phyloP scores from a whole-genome alignment of 35 echinoderm and acorn worm species.

The Ptychodera flava region DNA sequence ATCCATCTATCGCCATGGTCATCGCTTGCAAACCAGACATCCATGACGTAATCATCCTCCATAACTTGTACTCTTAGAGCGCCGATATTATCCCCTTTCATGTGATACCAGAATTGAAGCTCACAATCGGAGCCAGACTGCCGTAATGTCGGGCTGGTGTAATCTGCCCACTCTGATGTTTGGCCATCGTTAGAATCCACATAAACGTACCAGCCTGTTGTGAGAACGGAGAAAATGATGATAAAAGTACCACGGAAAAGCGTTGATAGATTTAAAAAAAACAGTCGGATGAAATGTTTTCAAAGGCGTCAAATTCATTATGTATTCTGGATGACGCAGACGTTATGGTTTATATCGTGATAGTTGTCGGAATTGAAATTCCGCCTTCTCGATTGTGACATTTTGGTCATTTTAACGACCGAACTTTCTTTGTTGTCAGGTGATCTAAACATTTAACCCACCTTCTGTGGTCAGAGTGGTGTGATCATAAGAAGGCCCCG shows the following conservation, averaged over 20 bases:
- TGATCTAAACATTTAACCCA: constrained; percentile 16
- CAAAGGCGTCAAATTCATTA: neutral
- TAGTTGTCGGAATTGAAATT: neutral
- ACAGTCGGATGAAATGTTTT: neutral
- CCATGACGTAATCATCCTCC: constrained; percentile 43
- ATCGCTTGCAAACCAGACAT: constrained; percentile 25
- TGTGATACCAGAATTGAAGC: constrained; percentile 72
- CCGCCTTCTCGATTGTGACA: neutral
- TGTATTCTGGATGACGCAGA: neutral
- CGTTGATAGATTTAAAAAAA: neutral
- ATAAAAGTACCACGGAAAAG: neutral
- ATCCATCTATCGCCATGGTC: constrained; percentile 71
- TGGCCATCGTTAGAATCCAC: constrained; percentile 38
- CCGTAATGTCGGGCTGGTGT: constrained; percentile 37
- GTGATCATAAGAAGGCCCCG: constrained; percentile 85
- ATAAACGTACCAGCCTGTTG: constrained; percentile 85
- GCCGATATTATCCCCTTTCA: constrained; percentile 59
- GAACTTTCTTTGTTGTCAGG: no score
- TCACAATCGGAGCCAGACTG: constrained; percentile 80
- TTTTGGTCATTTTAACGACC: no score
- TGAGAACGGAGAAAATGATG: no score
- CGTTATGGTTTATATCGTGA: neutral
- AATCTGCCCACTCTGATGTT: constrained; percentile 30
- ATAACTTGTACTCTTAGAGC: constrained; percentile 43
- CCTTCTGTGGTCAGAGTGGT: constrained; percentile 70